Base-by-base conservation (phyloP, 2,888 invertebrate species). In the Galeruca laticollis region DNA sequence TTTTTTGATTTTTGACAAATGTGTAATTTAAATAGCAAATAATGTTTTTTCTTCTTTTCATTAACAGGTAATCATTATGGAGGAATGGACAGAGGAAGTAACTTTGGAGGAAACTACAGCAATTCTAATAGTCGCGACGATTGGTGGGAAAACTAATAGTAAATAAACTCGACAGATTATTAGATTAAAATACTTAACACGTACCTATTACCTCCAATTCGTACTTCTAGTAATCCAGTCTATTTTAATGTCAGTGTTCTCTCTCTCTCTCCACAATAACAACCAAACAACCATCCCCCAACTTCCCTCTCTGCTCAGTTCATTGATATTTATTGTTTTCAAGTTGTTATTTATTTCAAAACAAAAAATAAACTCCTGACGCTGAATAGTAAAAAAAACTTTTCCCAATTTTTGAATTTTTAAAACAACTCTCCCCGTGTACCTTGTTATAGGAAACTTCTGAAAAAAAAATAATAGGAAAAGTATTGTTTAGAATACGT, bases 101-200 rank as follows among this genome's bases (percentile, higher is more conserved):
- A 82, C 75, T 85, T 83, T 71, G 85, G 85, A 59, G 85, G 85
- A 56, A 84, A 83, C 71, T 84, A 85, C 80, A 82, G 77, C 72
- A 78, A 75, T 66, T 73, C 77, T 74, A 80, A 79, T 72, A 80
- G 78, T 73, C 81, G 81, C 62, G 83, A 84, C 70, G 84, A 85
- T 76, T 84, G 84, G 75, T 84, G 86, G 86, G 84, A 84, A 82
- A 83, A 69, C 18, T 64, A 66, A 26, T 40, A 59, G 20, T 66
- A 82, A 81, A 72, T 81, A 78, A 52, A 40, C 40, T 57, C 62
- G 18, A 49, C 40, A 68, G 52, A 56, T 61, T 47, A 61, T 72
- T 69, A 65, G 62, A 66, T 62, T 61, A 57, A 64, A 71, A 64
- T 68, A 68, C 54, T 71, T 64, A 71, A 71, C 63, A 63, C 64